Conservation (phyloP, 2,797 vertebrate genomes). For the Ptychobarbus kaznakovi region DNA sequence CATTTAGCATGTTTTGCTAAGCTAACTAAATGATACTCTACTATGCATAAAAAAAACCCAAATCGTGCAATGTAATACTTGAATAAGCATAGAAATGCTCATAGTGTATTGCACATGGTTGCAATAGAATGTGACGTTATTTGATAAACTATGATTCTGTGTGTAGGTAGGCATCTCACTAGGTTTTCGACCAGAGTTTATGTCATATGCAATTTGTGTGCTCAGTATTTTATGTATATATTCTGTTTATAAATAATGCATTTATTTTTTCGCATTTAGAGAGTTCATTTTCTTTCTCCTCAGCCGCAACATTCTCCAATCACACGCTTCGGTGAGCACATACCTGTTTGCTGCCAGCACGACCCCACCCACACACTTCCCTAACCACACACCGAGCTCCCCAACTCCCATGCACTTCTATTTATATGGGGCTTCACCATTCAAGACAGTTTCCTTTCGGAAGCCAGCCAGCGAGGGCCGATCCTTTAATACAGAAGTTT, state of each 20-base stretch:
- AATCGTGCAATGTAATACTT: background rate
- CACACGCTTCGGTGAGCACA: slow-evolving; percentile 62
- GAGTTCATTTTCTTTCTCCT: background rate
- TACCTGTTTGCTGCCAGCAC: slow-evolving; percentile 62
- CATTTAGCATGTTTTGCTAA: background rate
- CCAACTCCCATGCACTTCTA: slow-evolving; percentile 48
- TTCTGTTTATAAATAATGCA: background rate
- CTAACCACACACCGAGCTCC: slow-evolving; percentile 19
- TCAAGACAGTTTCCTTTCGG: background rate
- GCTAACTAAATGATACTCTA: background rate
- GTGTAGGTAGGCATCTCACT: background rate
- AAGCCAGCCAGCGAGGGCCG: background rate
- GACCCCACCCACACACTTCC: slow-evolving; percentile 63
- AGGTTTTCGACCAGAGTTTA: background rate
- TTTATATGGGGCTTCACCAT: slow-evolving; percentile 44
- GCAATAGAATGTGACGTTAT: background rate
- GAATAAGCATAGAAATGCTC: background rate
- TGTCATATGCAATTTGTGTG: background rate
- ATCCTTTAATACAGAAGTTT: background rate
- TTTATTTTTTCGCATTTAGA: background rate
- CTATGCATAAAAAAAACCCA: background rate
- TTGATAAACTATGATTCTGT: background rate
- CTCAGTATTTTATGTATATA: background rate
- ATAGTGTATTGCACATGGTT: background rate
- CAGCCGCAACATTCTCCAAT: slow-evolving; percentile 50